These are phyloP conservation scores for Coecobrya sp. DNA, from an alignment of 2,888 invertebrate genomes.

Conservation along the genomic window DNA sequence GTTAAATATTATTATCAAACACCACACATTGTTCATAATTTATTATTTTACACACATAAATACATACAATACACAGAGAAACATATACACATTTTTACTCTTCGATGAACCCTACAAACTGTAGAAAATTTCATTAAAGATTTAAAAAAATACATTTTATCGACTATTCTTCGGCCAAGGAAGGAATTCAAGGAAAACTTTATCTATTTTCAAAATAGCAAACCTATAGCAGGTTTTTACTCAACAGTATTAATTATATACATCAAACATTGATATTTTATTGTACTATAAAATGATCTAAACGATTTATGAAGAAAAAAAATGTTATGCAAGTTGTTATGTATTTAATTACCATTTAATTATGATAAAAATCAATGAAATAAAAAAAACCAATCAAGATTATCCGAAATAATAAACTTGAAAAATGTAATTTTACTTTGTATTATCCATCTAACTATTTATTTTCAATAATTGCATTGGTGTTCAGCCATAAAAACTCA, in stretches of 20 bases:
- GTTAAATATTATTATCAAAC: not conserved
- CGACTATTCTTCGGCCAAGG: not conserved
- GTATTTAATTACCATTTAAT: not conserved
- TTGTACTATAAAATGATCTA: not conserved
- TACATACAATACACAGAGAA: not conserved
- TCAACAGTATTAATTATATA: not conserved
- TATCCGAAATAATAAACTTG: not conserved
- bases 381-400: not conserved
- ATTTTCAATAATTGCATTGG: no score
- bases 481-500: no score
- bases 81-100: not conserved
- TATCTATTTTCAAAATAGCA: not conserved
- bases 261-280: not conserved
- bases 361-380: not conserved
- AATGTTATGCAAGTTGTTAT: slow-evolving; percentile 21
- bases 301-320: not conserved
- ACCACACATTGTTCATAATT: slow-evolving; percentile 55
- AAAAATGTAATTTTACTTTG: no score
- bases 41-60: slow-evolving; percentile 20
- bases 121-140: not conserved
- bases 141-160: not conserved
- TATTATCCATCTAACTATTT: not conserved
- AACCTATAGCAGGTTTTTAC: not conserved
- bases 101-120: not conserved
- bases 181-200: not conserved